Evolutionary conservation across 2,888 invertebrate species (phyloP), one percentile per base, ranked within the genome.

Genomic region (Chydorus sphaericus): DNA sequence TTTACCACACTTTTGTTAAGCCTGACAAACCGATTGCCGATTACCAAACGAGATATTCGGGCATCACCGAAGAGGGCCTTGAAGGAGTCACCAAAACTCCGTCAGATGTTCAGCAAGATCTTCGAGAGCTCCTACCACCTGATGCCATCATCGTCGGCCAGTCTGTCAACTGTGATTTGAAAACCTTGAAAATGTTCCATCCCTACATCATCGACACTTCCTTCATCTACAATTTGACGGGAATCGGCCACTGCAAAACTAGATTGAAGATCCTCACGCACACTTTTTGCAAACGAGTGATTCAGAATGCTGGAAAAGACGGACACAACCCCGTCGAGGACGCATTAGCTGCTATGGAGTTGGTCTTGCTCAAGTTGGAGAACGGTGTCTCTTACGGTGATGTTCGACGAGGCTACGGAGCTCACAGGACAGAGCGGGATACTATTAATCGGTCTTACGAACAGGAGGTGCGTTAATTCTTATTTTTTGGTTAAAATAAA

Each of bases 81-180:
- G 68, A 72, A 59, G 71, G 78, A 66, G 86, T 91, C 0, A 83
- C 79, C 0, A 90, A 85, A 60, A 78, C 77, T 39, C 67, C 94
- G 37, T 68, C 73, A 58, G 87, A 94, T 68, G 92, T 94, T 1
- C 94, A 94, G 65, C 68, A 75, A 20, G 81, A 82, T 60, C 69
- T 96, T 11, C 74, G 76, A 48, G 67, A 75, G 37, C 63, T 92
- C 23, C 69, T 96, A 57, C 96, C 96, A 0, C 65, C 82, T 0
- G 89, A 98, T 76, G 92, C 93, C 3, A 97, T 98, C 66, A 74
- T 97, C 57, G 83, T 93, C 54, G 98, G 98, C 0, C 98, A 98
- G 66, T 93, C 93, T 16, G 74, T 98, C 36, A 84, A 88, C 66
- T 77, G 77, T 60, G 98, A 98, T 78, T 73, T 98, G 59, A 81